Percentiles rank a stretch among this genome's conserved stretches.
Evolutionary conservation across 2,113 vertebrate genomes (phyloP).

Genomic region (Campylomormyrus tamandua): DNA sequence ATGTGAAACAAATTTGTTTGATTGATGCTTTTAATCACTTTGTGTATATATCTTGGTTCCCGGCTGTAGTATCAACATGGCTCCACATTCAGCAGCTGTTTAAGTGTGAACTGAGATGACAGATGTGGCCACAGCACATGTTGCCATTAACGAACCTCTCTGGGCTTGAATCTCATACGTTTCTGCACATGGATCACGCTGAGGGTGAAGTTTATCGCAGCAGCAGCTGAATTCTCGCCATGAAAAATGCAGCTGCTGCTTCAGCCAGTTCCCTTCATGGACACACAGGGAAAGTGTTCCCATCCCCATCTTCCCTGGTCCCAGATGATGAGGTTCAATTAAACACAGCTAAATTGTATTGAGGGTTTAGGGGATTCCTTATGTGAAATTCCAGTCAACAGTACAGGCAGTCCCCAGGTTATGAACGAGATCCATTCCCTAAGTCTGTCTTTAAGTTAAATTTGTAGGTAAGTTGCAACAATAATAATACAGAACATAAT

Average conservation of each 20-base stretch:
- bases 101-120: not conserved
- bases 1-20: not conserved
- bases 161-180: not conserved
- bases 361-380: not conserved
- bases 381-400: not conserved
- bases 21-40: not conserved
- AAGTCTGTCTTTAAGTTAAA: not conserved
- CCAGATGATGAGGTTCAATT: not conserved
- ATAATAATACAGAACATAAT: not conserved
- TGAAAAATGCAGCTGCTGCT: not conserved
- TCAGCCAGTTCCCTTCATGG: not conserved
- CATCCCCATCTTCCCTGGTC: not conserved
- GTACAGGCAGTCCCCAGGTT: not conserved
- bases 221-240: not conserved
- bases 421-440: not conserved
- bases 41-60: not conserved
- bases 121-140: not conserved
- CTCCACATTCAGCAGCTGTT: not conserved
- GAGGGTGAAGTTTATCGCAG: not conserved
- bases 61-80: not conserved
- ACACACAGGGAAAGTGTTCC: not conserved
- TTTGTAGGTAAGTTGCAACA: not conserved
- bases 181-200: not conserved
- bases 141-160: not conserved
- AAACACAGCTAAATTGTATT: not conserved